These are phyloP conservation scores for Cryptus armator DNA, from an alignment of 2,888 invertebrate genomes.

Conservation along the genomic window DNA sequence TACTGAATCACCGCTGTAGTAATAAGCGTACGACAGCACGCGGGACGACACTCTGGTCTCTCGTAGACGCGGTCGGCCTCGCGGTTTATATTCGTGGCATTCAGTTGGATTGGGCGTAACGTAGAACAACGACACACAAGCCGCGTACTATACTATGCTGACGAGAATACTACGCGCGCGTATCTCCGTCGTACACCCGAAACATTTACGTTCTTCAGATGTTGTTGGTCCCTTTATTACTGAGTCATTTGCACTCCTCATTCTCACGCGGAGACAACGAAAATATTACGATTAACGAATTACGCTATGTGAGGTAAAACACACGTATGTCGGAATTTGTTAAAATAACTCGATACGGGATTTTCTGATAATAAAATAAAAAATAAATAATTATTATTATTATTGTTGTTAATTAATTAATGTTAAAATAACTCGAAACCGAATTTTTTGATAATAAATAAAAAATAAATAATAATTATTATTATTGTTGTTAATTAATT, in stretches of 20 bases:
- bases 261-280: background rate
- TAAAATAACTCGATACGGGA: too few relatives aligned
- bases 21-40: constrained; percentile 18
- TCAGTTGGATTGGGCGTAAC: constrained; percentile 5
- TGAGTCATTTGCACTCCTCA: constrained; percentile 33
- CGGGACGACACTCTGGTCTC: constrained; percentile 11
- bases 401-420: too few relatives aligned
- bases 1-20: constrained; percentile 36
- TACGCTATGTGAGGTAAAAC: background rate
- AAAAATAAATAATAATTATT: too few relatives aligned
- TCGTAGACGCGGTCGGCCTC: constrained; percentile 9
- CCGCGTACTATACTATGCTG: background rate
- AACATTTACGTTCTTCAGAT: constrained; percentile 44
- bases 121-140: constrained; percentile 13
- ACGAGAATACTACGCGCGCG: background rate
- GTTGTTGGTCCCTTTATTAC: constrained; percentile 6
- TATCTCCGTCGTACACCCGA: constrained; percentile 6
- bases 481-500: too few relatives aligned
- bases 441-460: too few relatives aligned
- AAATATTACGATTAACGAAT: background rate
- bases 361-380: too few relatives aligned
- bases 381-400: too few relatives aligned
- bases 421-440: too few relatives aligned
- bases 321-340: background rate
- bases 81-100: constrained; percentile 29